Percentiles rank a stretch among this genome's conserved stretches.
phyloP scores from a whole-genome alignment of 2,888 invertebrate genomes.

The Auanema freiburgensis region DNA sequence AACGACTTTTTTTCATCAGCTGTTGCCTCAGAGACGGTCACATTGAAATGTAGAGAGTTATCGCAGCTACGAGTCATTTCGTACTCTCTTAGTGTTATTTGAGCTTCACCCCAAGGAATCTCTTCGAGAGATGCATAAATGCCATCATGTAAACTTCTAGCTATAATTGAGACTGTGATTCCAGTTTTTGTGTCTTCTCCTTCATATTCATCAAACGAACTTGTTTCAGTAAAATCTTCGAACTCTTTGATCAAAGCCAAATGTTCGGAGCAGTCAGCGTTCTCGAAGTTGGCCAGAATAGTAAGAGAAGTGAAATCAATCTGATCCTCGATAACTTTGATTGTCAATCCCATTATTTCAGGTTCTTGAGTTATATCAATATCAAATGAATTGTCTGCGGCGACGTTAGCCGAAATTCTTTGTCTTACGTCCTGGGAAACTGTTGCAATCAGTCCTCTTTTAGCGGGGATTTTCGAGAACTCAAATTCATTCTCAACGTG shows the following conservation, averaged over 20 bases:
- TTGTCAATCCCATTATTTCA: conserved; percentile 34
- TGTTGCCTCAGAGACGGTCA: conserved; percentile 55
- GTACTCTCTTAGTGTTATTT: conserved; percentile 48
- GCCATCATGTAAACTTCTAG: conserved; percentile 54
- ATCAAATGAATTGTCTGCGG: conserved; percentile 43
- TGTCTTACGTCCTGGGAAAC: conserved; percentile 18
- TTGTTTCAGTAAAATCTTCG: conserved; percentile 22
- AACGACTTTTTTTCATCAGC: conserved; percentile 48
- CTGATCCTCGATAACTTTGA: conserved; percentile 45
- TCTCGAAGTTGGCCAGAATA: conserved; percentile 32
- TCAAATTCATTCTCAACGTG: conserved; percentile 2
- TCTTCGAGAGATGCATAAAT: conserved; percentile 58
- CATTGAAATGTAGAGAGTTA: conserved; percentile 49
- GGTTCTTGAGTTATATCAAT: conserved; percentile 48
- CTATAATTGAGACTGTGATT: conserved; percentile 57
- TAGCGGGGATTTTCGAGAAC: background rate
- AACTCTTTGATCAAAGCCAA: background rate
- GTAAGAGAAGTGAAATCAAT: conserved; percentile 45
- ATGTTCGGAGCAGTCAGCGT: conserved; percentile 14
- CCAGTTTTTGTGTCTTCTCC: conserved; percentile 33
- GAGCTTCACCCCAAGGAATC: conserved; percentile 60
- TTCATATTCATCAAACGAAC: conserved; percentile 26
- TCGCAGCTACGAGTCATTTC: conserved; percentile 32
- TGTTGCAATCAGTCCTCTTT: conserved; percentile 13
- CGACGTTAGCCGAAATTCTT: conserved; percentile 30